These are phyloP conservation scores for Drosophila anomalipes DNA, from an alignment of 2,888 invertebrate species.

Conservation along the genomic window DNA sequence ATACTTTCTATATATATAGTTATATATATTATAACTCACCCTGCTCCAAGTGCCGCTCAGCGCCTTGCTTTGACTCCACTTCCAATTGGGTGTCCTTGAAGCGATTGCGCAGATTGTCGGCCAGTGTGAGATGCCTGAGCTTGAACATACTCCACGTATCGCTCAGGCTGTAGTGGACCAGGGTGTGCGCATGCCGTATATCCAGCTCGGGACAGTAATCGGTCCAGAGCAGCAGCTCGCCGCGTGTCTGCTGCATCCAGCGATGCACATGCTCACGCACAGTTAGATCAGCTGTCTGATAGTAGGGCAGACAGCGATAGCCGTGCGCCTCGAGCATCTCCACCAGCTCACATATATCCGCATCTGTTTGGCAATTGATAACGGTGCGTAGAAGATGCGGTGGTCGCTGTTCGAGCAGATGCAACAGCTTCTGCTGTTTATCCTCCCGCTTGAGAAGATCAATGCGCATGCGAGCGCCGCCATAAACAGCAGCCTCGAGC, in stretches of 20 bases:
- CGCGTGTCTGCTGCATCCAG: constrained; percentile 35
- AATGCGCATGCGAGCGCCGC: constrained; percentile 41
- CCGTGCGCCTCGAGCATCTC: not conserved
- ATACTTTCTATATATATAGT: too few species aligned
- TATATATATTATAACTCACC: constrained; percentile 1
- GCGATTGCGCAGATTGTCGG: constrained; percentile 48
- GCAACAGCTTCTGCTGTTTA: constrained; percentile 36
- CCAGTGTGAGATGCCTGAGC: constrained; percentile 43
- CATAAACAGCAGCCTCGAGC: constrained; percentile 67
- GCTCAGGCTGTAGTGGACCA: constrained; percentile 60
- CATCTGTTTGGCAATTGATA: constrained; percentile 46
- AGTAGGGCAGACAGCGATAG: constrained; percentile 54
- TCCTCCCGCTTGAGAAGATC: not conserved
- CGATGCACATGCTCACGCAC: constrained; percentile 38
- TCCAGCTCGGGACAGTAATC: constrained; percentile 67
- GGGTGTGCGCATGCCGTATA: constrained; percentile 55
- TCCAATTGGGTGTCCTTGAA: not conserved
- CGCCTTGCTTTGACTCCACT: not conserved
- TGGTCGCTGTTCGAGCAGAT: constrained; percentile 39
- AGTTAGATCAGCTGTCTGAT: constrained; percentile 31
- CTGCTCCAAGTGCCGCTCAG: not conserved
- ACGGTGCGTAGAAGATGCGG: constrained; percentile 57
- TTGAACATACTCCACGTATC: constrained; percentile 62
- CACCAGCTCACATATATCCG: constrained; percentile 46
- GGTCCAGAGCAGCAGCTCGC: constrained; percentile 53